Evolutionary conservation across 2,113 vertebrate species (phyloP).

Genomic region (Bolborhynchus lineola): DNA sequence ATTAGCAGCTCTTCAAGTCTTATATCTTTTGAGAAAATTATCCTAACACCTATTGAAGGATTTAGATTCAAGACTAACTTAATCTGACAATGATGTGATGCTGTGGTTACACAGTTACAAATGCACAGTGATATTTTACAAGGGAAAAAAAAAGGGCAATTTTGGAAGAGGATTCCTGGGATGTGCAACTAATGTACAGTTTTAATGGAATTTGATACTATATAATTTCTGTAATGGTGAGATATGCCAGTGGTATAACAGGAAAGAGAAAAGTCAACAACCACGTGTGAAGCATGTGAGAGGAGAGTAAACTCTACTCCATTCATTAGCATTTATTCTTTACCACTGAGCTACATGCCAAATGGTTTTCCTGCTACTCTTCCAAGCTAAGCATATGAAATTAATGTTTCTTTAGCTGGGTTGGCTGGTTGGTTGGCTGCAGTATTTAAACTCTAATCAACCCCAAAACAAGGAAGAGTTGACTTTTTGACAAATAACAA

Average conservation of each 20-base stretch:
- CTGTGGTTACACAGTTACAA: not conserved
- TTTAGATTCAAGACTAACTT: not conserved
- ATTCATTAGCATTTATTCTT: not conserved
- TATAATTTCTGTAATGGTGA: not conserved
- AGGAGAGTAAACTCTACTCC: not conserved
- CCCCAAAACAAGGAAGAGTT: not conserved
- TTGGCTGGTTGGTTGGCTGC: not conserved
- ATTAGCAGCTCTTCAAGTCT: not conserved
- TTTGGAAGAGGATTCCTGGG: not conserved
- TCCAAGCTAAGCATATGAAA: not conserved
- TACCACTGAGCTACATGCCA: not conserved
- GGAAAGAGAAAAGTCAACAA: not conserved
- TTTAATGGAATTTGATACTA: rapidly evolving
- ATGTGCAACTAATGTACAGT: not conserved
- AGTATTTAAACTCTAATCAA: not conserved
- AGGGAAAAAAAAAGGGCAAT: not conserved
- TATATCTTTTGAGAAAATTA: not conserved
- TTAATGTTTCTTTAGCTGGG: not conserved
- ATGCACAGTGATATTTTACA: not conserved
- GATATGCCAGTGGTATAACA: not conserved
- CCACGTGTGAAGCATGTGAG: not conserved
- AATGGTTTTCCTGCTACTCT: not conserved
- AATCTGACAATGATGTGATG: not conserved
- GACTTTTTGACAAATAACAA: not conserved
- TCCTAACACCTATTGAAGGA: not conserved